Percentiles rank a stretch among this genome's conserved stretches.
Evolutionary conservation across 2,888 invertebrate species (phyloP).

Genomic region (Pristionchus maxplancki): DNA sequence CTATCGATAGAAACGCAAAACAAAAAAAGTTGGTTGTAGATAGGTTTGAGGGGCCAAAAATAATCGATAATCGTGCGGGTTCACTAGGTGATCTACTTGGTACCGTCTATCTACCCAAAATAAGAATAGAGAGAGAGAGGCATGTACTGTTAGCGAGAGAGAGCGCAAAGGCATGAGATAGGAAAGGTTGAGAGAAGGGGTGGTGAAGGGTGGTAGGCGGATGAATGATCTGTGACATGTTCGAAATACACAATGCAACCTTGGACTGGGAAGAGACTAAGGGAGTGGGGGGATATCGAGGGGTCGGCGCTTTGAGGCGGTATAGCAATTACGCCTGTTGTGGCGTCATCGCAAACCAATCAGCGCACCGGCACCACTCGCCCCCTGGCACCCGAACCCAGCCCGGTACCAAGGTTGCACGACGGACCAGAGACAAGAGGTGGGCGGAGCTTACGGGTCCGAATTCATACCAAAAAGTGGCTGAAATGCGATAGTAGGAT

Average conservation of each 20-base stretch:
- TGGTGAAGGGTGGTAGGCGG: not conserved
- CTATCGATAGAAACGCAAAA: not conserved
- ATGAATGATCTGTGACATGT: slow-evolving; percentile 46
- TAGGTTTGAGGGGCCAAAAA: not conserved
- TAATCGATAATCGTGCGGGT: not conserved
- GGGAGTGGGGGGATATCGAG: not conserved
- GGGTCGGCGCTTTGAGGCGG: not conserved
- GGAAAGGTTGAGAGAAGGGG: not conserved
- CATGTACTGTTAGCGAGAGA: not conserved
- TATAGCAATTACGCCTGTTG: not conserved
- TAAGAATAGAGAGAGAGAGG: not conserved
- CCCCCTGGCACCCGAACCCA: not conserved
- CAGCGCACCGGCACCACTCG: not conserved
- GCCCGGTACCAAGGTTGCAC: slow-evolving; percentile 5
- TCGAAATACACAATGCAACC: slow-evolving; percentile 46
- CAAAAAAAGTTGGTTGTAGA: not conserved
- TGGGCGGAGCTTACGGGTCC: slow-evolving; percentile 30
- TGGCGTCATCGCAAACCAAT: not conserved
- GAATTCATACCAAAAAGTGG: slow-evolving; percentile 16
- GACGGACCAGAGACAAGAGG: slow-evolving; percentile 41
- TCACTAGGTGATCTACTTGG: slow-evolving; percentile 45
- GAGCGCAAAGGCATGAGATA: not conserved
- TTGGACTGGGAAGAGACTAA: not conserved
- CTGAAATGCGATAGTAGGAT: slow-evolving; percentile 32
- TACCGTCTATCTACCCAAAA: slow-evolving; percentile 42